These are phyloP conservation scores for Archegozetes longisetosus DNA, from an alignment of 1,140 invertebrate species.

Conservation along the genomic window DNA sequence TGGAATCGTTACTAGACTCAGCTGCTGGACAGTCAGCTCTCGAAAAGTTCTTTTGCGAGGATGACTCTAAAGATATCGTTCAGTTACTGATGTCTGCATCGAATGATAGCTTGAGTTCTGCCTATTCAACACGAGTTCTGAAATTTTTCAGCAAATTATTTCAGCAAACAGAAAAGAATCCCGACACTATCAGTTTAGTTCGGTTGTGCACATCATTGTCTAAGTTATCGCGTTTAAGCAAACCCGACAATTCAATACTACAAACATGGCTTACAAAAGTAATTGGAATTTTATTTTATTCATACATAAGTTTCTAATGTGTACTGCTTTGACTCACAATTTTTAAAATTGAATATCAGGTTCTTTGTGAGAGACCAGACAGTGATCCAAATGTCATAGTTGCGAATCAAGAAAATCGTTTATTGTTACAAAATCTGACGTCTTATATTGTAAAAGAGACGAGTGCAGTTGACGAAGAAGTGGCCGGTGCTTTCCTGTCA, in stretches of 20 bases:
- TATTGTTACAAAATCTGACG: constrained; percentile 50
- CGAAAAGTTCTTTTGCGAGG: constrained; percentile 49
- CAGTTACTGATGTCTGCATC: constrained; percentile 48
- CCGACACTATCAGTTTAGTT: constrained; percentile 43
- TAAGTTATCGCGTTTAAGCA: neutral
- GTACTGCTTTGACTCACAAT: no score
- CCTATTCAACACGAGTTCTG: constrained; percentile 56
- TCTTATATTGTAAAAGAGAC: constrained; percentile 56
- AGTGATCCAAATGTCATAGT: constrained; percentile 24
- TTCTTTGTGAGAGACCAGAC: constrained; percentile 18
- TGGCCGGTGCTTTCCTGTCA: constrained; percentile 51
- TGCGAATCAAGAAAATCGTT: constrained; percentile 44
- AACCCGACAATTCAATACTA: neutral
- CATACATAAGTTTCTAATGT: no score
- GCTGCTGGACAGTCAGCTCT: constrained; percentile 58
- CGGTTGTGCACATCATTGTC: constrained; percentile 46
- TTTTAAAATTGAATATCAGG: no score
- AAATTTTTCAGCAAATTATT: constrained; percentile 65
- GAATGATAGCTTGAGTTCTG: constrained; percentile 43
- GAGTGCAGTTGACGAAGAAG: constrained; percentile 40
- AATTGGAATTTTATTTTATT: no score
- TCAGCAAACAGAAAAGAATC: constrained; percentile 42
- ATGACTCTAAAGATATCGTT: constrained; percentile 26
- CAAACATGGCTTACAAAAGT: constrained; percentile 8
- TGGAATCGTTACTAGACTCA: constrained; percentile 66